Base-by-base conservation (phyloP, 1,140 invertebrate species). In the Procambarus clarkii region DNA sequence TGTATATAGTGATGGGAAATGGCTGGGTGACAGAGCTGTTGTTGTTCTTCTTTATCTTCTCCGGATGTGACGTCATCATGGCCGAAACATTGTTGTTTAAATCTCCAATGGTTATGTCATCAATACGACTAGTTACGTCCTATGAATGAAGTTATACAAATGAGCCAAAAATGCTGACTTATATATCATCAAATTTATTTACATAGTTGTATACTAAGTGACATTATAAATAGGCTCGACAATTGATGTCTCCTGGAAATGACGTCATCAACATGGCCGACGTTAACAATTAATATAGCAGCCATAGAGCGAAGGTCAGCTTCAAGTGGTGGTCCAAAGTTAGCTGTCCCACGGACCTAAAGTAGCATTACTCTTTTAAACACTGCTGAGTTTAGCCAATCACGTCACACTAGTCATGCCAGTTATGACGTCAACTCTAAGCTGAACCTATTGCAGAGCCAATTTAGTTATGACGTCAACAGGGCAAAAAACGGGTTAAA, bases 241-340 rank as follows among this genome's bases (percentile, higher is more conserved):
- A 34, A 24, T 74, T 74, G n/a, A 34, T 74, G 21, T 8, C 5
- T 34, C 24, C 69, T 18, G 69, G 69, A 74, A 34, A 24, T 74
- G 69, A 74, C 69, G 69, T 74, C 69, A 74, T 34, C 21, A 74
- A 74, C 69, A 74, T 74, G 69, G 24, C 69, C 24, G n/a, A 69
- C 64, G 64, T 69, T 18, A 69, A 1, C 64, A 69, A 54, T 54
- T 11, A 54, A 54, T 18, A 64, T 64, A 15, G 60, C 60, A 15
- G 50, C 0, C 50, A 54, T 54, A 13, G 21, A 24, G 24, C 34
- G 69, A 74, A 8, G 69, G 7, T 34, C 69, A 74, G 69, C 69
- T 74, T 8, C n/a, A 24, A 34, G 69, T 34, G 69, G 5, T 34
- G n/a, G n/a, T 74, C 24, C 58, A 45, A 11, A 64, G 60, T 15